These are phyloP conservation scores for Typhlomys cinereus DNA, from an alignment of 2,113 vertebrate genomes.

Conservation along the genomic window DNA sequence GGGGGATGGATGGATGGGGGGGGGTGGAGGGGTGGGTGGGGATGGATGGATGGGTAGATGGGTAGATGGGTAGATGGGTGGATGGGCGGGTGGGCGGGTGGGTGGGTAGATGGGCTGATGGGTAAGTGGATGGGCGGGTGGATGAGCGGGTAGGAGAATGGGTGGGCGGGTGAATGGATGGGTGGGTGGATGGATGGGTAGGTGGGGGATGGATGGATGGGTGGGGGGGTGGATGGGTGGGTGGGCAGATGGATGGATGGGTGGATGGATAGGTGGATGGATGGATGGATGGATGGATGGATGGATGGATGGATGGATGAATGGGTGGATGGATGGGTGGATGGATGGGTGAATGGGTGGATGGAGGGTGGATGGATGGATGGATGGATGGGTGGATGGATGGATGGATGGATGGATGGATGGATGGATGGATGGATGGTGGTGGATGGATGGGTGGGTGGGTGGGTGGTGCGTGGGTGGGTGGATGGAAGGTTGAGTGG, in stretches of 20 bases:
- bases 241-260: no score
- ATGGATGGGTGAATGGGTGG: background rate
- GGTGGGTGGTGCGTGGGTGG: background rate
- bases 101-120: background rate
- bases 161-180: background rate
- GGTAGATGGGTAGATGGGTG: background rate
- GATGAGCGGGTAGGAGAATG: background rate
- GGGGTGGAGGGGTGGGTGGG: background rate
- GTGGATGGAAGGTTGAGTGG: no score
- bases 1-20: background rate
- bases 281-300: background rate
- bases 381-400: no score
- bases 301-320: background rate
- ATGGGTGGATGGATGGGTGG: background rate
- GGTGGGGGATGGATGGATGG: background rate
- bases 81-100: background rate
- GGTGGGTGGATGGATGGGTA: background rate
- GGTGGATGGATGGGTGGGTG: rapidly evolving
- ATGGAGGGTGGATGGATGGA: background rate
- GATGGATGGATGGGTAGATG: no score
- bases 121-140: no score
- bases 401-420: background rate
- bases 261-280: background rate
- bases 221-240: no score
- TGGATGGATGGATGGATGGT: no score